phyloP scores from a whole-genome alignment of 1,140 invertebrate genomes.

The Papilio xuthus region DNA sequence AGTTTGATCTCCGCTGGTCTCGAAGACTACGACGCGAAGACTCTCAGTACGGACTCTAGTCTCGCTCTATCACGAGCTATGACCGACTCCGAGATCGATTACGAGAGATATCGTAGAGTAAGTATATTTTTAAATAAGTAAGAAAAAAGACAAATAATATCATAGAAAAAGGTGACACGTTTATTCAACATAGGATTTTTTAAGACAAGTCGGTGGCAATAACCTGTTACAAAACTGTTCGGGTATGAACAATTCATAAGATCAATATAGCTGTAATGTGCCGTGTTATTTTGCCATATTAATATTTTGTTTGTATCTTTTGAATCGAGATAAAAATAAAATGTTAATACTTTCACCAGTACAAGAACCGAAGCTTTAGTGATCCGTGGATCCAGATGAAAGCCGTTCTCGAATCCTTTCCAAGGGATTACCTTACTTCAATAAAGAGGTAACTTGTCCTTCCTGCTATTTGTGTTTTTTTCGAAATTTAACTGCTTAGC shows the following conservation, averaged over 20 bases:
- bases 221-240: too few species aligned
- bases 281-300: background rate
- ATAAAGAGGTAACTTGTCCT: conserved; percentile 53
- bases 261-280: too few species aligned
- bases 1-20: conserved; percentile 48
- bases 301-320: too few species aligned
- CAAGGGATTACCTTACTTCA: conserved; percentile 56
- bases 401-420: conserved; percentile 56
- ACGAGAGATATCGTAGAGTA: conserved; percentile 60
- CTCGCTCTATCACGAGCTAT: conserved; percentile 66
- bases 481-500: background rate
- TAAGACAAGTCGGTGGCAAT: too few species aligned
- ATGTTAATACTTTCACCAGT: conserved; percentile 45
- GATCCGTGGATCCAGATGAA: conserved; percentile 64
- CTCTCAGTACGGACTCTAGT: conserved; percentile 62
- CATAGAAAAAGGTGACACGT: too few species aligned
- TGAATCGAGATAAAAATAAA: too few species aligned
- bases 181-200: too few species aligned
- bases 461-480: background rate
- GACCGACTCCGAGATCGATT: conserved; percentile 74
- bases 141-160: conserved; percentile 38
- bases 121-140: conserved; percentile 57
- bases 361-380: conserved; percentile 55
- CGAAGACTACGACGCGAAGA: conserved; percentile 45
- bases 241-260: too few species aligned